phyloP scores from a whole-genome alignment of 2,888 invertebrate species.

The Heliconius cydno region DNA sequence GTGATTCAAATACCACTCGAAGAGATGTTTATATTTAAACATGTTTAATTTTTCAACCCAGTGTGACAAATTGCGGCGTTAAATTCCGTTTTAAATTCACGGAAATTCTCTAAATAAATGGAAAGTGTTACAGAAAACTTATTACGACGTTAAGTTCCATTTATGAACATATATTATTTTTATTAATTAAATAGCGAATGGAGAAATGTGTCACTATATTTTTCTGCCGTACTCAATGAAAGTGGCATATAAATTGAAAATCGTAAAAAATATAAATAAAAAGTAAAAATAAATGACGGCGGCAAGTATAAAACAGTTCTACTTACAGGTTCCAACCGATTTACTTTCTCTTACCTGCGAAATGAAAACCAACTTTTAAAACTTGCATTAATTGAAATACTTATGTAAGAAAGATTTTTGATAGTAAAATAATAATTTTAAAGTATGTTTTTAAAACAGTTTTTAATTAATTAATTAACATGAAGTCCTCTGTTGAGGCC shows the following conservation, averaged over 20 bases:
- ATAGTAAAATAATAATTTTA: not conserved
- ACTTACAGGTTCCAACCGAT: slow-evolving; percentile 25
- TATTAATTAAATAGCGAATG: not conserved
- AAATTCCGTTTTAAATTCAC: not conserved
- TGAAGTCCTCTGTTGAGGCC: not conserved
- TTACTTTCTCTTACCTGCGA: slow-evolving; percentile 31
- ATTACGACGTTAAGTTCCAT: not conserved
- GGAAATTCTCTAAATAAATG: not conserved
- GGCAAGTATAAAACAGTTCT: slow-evolving; percentile 9
- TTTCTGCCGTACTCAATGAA: not conserved
- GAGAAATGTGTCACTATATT: not conserved
- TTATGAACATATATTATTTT: not conserved
- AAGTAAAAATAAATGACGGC: slow-evolving; percentile 2
- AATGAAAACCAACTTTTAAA: slow-evolving; percentile 12
- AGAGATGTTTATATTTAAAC: not conserved
- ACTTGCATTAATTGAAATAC: slow-evolving; percentile 1
- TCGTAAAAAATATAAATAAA: slow-evolving; percentile 17
- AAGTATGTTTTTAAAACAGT: not conserved
- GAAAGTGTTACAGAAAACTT: not conserved
- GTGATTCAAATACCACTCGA: slow-evolving; percentile 3
- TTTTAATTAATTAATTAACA: not conserved
- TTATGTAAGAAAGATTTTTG: not conserved
- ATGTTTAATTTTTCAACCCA: not conserved
- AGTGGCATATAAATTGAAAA: not conserved
- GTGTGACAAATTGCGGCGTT: not conserved